A percentile compares a stretch with the other conserved stretches of the same genome.
These are phyloP conservation scores for Galago senegalensis DNA, from an alignment of 2,797 vertebrate species.

Conservation along the genomic window DNA sequence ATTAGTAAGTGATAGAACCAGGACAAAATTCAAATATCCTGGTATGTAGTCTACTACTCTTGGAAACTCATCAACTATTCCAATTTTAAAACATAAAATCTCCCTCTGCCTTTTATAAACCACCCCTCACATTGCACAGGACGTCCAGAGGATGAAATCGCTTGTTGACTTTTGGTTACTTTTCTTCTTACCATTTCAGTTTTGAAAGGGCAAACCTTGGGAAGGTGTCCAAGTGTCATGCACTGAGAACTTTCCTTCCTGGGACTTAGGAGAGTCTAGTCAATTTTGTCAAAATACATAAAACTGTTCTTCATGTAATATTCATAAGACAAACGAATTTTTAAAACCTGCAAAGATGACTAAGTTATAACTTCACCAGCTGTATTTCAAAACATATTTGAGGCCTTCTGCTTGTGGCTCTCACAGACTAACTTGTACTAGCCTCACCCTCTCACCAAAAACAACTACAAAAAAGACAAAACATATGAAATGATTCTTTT, in stretches of 20 bases:
- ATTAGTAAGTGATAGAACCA: not conserved
- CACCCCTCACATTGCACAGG: not conserved
- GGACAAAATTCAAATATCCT: not conserved
- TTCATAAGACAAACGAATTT: constrained; percentile 77
- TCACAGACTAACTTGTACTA: not conserved
- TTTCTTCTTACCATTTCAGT: constrained; percentile 66
- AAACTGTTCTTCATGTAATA: constrained; percentile 71
- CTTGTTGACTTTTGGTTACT: constrained; percentile 46
- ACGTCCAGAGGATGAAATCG: constrained; percentile 22
- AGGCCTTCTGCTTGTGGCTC: not conserved
- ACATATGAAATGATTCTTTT: constrained; percentile 28
- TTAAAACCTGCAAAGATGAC: constrained; percentile 65
- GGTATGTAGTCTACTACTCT: constrained; percentile 9
- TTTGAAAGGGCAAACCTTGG: constrained; percentile 66
- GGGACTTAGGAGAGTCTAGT: constrained; percentile 27
- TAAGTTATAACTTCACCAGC: constrained; percentile 45
- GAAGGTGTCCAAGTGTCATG: constrained; percentile 42
- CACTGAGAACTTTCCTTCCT: constrained; percentile 47
- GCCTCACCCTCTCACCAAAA: not conserved
- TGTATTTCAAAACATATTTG: constrained; percentile 47
- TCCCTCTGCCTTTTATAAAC: constrained; percentile 45
- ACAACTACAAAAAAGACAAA: not conserved
- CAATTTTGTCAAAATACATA: constrained; percentile 35
- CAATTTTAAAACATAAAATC: constrained; percentile 55
- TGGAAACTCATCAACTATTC: constrained; percentile 31